A percentile compares a stretch with the other conserved stretches of the same genome.
phyloP scores from a whole-genome alignment of 2,888 invertebrate species.

The Thelaira solivaga region DNA sequence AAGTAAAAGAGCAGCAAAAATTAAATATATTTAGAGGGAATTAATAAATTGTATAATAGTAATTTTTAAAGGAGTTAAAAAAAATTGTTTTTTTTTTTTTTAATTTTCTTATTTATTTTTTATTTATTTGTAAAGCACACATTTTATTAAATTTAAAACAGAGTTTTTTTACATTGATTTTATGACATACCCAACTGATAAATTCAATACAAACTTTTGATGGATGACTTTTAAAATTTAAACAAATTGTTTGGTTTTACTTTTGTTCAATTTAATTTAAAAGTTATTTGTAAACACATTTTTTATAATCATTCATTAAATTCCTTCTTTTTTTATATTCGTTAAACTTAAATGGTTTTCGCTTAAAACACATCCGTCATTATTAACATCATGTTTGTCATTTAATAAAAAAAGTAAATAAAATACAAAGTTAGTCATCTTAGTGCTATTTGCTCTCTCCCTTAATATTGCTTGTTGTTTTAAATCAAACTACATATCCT shows the following conservation, averaged over 20 bases:
- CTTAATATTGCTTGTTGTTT: not conserved
- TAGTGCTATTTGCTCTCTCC: not conserved
- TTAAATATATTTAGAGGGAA: no score
- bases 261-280: slow-evolving; percentile 17
- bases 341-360: slow-evolving; percentile 36
- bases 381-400: slow-evolving; percentile 59
- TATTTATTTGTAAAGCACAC: no score
- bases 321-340: slow-evolving; percentile 1
- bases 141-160: not conserved
- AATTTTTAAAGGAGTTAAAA: no score
- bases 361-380: slow-evolving; percentile 52
- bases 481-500: slow-evolving; percentile 24
- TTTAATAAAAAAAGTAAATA: slow-evolving; percentile 10
- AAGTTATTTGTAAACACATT: slow-evolving; percentile 10
- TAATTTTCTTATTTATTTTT: no score
- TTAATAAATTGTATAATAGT: no score
- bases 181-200: not conserved
- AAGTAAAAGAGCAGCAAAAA: no score
- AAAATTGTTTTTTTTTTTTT: no score
- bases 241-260: slow-evolving; percentile 43
- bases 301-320: slow-evolving; percentile 11
- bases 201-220: slow-evolving; percentile 21
- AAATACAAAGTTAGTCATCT: not conserved
- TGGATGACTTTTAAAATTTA: slow-evolving; percentile 24
- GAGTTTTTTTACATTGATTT: not conserved